Conservation (phyloP, 2,113 vertebrate genomes). For the Heterocephalus glaber region DNA sequence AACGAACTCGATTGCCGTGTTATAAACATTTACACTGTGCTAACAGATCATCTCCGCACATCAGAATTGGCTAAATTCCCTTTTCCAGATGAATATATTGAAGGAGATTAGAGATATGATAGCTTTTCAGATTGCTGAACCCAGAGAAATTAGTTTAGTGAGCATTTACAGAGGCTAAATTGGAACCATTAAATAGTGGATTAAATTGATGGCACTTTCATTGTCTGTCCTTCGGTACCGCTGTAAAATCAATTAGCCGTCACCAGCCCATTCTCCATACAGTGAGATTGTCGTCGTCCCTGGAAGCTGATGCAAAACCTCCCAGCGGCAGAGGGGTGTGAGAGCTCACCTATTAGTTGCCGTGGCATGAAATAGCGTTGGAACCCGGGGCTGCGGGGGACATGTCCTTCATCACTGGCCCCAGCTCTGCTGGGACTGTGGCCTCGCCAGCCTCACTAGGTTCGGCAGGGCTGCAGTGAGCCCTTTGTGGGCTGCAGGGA, state of each 20-base stretch:
- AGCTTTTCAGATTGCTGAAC: conserved; percentile 99
- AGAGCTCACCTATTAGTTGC: conserved; percentile 87
- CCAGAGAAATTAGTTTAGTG: conserved; percentile 99
- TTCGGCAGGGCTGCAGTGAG: background rate
- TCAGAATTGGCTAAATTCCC: conserved; percentile 99
- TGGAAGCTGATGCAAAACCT: conserved; percentile 94
- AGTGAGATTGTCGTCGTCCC: conserved; percentile 95
- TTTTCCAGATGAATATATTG: conserved; percentile 99
- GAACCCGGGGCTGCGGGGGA: conserved; percentile 80
- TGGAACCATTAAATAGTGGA: conserved; percentile 99
- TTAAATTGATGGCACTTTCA: conserved; percentile 99
- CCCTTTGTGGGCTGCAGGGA: background rate
- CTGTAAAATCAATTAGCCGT: conserved; percentile 99
- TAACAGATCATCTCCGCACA: conserved; percentile 99
- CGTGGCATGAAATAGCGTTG: conserved; percentile 83
- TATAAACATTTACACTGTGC: conserved; percentile 99
- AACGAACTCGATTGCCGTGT: conserved; percentile 99
- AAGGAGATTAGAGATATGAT: conserved; percentile 99
- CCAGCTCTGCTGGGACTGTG: conserved; percentile 15
- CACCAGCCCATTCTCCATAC: conserved; percentile 99
- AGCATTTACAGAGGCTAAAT: conserved; percentile 99
- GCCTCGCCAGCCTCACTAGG: fast-evolving
- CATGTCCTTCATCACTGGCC: background rate
- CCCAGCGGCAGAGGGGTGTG: conserved; percentile 87
- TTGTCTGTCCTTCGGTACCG: conserved; percentile 99